A percentile compares a stretch with the other conserved stretches of the same genome.
Conservation (phyloP, 2,888 invertebrate species). For the Thecophora atra region DNA sequence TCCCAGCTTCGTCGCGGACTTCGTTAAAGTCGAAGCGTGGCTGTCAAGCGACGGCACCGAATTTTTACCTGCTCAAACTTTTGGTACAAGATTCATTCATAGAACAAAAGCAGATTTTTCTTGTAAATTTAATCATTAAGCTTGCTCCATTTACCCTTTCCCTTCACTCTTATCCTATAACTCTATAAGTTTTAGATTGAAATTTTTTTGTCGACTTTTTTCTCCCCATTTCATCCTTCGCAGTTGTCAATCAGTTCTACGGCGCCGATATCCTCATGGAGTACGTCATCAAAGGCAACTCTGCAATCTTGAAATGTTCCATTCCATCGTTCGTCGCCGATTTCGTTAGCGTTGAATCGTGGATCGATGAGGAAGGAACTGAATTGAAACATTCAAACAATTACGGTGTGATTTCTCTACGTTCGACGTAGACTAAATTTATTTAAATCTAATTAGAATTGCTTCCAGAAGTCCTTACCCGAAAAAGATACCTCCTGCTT, state of each 20-base stretch:
- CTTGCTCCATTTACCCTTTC: not conserved
- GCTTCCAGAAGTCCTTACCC: not conserved
- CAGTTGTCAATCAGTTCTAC: constrained; percentile 78
- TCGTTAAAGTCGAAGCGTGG: constrained; percentile 90
- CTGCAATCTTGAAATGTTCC: constrained; percentile 77
- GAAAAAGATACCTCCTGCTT: not conserved
- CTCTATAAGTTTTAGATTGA: not conserved
- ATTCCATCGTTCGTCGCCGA: constrained; percentile 80
- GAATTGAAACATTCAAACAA: constrained; percentile 66
- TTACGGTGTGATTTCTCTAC: constrained; percentile 65
- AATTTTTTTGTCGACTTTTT: constrained; percentile 13
- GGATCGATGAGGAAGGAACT: constrained; percentile 75
- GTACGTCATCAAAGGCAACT: constrained; percentile 78
- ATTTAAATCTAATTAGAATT: not conserved
- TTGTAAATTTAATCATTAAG: constrained; percentile 3
- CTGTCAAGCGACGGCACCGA: constrained; percentile 74
- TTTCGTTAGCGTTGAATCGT: constrained; percentile 76
- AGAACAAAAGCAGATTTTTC: no score
- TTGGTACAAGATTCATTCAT: constrained; percentile 73
- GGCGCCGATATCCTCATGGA: constrained; percentile 78
- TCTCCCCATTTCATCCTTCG: constrained; percentile 27
- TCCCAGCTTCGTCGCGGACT: constrained; percentile 90
- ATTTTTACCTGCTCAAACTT: constrained; percentile 76
- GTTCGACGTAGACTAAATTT: not conserved
- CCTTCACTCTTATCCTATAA: no score